Evolutionary conservation across 2,888 invertebrate genomes (phyloP), one percentile per base, ranked within the genome.

Genomic region (Hypselothyrea guttata): DNA sequence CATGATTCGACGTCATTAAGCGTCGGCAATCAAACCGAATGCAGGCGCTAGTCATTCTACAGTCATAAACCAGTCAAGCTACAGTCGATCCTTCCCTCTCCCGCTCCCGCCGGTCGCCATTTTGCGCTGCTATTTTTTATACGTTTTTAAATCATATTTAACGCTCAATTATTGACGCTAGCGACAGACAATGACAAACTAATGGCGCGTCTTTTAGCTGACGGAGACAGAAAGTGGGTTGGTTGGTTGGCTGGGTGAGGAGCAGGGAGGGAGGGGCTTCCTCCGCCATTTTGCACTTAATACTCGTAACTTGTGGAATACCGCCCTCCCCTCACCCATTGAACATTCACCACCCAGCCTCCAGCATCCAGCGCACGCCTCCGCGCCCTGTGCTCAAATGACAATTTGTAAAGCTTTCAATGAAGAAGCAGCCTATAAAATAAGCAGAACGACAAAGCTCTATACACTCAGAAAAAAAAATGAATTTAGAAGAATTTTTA

Each of bases 111-210:
- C n/a, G 4, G 22, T 22, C n/a, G 38, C 3, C n/a, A 27, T n/a
- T 27, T 18, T 40, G 11, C 22, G 15, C 18, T n/a, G 16, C 30
- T 27, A 31, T 46, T 54, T 62, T 51, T 38, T 62, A 55, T 63
- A 49, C 44, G 44, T 51, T 74, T 63, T 65, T 53, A 83, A 85
- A 84, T 85, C 86, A 81, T 85, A 81, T 81, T 81, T 81, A 76
- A 81, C 74, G 86, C 86, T 81, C 79, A 81, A 81, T 81, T 81
- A 81, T 85, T 81, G 84, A 73, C 68, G 74, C 71, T 81, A 15
- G 16, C 53, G 34, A 41, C 79, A 82, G 84, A 78, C 85, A 78
- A 78, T 78, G 85, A 54, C 83, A 84, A 78, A 84, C 78, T 78
- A 78, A 78, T 84, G 78, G 78, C 49, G 48, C 55, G 12, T 12